Percentiles rank a stretch among this genome's conserved stretches.
Evolutionary conservation across 2,888 invertebrate species (phyloP).

Genomic region (Oasisia sp.): DNA sequence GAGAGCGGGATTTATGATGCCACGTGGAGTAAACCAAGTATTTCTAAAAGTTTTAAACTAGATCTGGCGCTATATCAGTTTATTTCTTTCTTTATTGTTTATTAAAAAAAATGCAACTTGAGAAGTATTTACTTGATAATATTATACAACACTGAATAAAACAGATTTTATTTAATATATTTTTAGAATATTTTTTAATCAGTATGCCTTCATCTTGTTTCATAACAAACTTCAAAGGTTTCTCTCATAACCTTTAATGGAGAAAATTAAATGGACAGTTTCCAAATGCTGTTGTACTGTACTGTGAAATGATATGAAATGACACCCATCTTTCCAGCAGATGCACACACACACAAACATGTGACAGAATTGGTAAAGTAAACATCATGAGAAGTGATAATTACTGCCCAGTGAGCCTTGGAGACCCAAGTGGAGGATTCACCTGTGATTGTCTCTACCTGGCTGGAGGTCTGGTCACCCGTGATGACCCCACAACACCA

Average conservation of each 20-base stretch:
- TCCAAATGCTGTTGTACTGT: background rate
- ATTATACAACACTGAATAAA: no score
- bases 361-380: background rate
- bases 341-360: background rate
- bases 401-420: background rate
- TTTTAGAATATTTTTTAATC: no score
- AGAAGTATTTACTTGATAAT: no score
- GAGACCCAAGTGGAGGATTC: background rate
- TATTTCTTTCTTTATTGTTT: no score
- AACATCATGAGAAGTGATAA: background rate
- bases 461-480: background rate
- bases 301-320: background rate
- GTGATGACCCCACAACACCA: background rate
- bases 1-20: background rate
- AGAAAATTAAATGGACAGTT: background rate
- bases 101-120: background rate
- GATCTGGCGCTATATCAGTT: no score
- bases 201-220: background rate
- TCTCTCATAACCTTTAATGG: background rate
- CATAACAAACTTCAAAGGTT: background rate
- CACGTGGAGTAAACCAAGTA: background rate
- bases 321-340: background rate
- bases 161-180: no score
- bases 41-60: background rate
- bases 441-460: background rate